phyloP scores from a whole-genome alignment of 2,113 vertebrate species.

The Gallinago paraguaiae region DNA sequence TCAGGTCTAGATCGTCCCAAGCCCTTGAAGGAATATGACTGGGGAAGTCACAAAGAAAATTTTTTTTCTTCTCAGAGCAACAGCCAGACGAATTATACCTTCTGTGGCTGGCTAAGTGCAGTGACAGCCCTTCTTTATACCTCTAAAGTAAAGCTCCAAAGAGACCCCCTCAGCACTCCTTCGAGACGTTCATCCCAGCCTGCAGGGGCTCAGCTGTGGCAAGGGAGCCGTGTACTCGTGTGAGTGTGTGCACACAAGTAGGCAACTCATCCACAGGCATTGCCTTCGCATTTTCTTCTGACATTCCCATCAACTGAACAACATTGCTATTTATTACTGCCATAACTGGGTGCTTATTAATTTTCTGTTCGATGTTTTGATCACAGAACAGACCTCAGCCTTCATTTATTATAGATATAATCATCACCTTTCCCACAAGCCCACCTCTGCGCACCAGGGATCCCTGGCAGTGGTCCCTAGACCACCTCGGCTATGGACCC shows the following conservation, averaged over 20 bases:
- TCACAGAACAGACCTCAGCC: background rate
- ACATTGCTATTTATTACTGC: background rate
- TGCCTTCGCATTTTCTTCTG: background rate
- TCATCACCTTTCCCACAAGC: background rate
- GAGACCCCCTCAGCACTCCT: background rate
- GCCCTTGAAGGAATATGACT: background rate
- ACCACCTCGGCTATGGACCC: background rate
- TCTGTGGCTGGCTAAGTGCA: background rate
- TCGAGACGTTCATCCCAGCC: background rate
- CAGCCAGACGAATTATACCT: background rate
- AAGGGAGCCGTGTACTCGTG: fast-evolving
- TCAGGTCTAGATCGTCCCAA: background rate
- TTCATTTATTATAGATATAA: background rate
- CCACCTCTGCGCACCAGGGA: background rate
- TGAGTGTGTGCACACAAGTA: no score
- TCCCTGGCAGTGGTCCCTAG: background rate
- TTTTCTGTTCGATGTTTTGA: background rate
- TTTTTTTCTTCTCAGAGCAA: background rate
- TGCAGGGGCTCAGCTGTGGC: background rate
- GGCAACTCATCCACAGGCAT: background rate
- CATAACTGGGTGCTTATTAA: background rate
- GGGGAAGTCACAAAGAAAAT: background rate
- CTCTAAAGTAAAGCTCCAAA: background rate
- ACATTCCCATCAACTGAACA: background rate
- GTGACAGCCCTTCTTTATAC: background rate